phyloP scores from a whole-genome alignment of 2,888 invertebrate species.

The Odontothrips loti region DNA sequence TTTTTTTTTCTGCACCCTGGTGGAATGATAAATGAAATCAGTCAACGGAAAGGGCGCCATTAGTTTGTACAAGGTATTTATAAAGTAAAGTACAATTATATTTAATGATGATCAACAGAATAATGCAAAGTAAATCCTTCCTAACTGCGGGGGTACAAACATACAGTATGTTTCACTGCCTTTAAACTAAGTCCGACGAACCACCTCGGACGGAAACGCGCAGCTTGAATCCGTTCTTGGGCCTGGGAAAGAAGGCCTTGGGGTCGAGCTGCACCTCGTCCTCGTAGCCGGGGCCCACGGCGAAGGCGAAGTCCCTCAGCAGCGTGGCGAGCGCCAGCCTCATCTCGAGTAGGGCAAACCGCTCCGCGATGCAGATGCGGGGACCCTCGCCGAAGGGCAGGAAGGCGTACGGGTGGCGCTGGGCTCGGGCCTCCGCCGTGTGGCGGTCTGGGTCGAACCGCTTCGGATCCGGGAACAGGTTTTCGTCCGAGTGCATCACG shows the following conservation, averaged over 20 bases:
- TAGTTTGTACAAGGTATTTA: too few relatives aligned
- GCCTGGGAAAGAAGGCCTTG: not conserved
- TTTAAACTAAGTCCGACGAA: too few relatives aligned
- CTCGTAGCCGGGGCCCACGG: not conserved
- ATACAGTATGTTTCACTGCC: too few relatives aligned
- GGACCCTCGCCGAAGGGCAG: conserved; percentile 49
- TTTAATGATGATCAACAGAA: too few relatives aligned
- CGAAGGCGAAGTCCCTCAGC: not conserved
- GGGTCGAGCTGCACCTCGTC: not conserved
- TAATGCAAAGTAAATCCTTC: too few relatives aligned
- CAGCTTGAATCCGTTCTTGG: not conserved
- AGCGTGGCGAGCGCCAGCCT: conserved; percentile 2
- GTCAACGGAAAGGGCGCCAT: too few relatives aligned
- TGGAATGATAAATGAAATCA: too few relatives aligned
- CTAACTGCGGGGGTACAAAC: too few relatives aligned
- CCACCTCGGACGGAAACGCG: too few relatives aligned
- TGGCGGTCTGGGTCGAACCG: conserved; percentile 2
- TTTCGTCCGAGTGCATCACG: not conserved
- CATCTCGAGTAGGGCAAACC: not conserved
- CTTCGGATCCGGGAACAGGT: not conserved
- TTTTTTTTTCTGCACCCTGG: too few relatives aligned
- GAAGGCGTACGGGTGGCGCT: conserved; percentile 37
- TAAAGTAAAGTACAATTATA: too few relatives aligned
- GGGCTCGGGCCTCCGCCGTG: not conserved
- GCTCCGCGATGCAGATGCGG: conserved; percentile 43